phyloP scores from a whole-genome alignment of 2,797 vertebrate genomes.

The Spatula versicolor region DNA sequence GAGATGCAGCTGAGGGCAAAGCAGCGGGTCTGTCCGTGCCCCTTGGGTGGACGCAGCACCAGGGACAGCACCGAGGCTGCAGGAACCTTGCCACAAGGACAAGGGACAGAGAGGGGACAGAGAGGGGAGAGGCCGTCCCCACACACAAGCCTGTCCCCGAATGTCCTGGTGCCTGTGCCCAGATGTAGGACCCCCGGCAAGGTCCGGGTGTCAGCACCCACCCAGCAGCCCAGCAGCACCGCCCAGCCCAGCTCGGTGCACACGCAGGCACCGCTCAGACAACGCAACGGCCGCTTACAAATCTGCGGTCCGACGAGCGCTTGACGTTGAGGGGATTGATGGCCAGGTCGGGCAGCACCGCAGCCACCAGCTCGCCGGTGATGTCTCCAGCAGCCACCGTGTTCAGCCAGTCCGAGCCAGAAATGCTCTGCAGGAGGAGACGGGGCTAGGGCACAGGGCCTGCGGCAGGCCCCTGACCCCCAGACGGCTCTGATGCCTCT shows the following conservation, averaged over 20 bases:
- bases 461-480: neutral
- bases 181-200: no score
- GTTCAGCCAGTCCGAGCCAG: slow-evolving; percentile 92
- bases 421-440: slow-evolving; percentile 84
- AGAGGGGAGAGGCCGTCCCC: neutral
- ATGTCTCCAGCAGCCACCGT: slow-evolving; percentile 82
- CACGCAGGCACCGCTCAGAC: neutral
- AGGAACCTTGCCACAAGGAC: no score
- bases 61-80: no score
- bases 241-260: neutral
- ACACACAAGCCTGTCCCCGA: no score
- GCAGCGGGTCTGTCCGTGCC: rapidly evolving
- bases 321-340: slow-evolving; percentile 78
- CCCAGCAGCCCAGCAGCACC: neutral
- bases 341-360: slow-evolving; percentile 82
- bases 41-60: neutral
- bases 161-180: neutral
- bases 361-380: slow-evolving; percentile 86
- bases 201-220: no score
- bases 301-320: slow-evolving; percentile 84
- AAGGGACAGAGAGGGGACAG: neutral
- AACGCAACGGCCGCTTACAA: slow-evolving; percentile 74
- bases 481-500: slow-evolving; percentile 34
- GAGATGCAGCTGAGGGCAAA: neutral
- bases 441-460: neutral